Evolutionary conservation across 2,888 invertebrate species (phyloP), one percentile per base, ranked within the genome.

Genomic region (Drosophila putrida): DNA sequence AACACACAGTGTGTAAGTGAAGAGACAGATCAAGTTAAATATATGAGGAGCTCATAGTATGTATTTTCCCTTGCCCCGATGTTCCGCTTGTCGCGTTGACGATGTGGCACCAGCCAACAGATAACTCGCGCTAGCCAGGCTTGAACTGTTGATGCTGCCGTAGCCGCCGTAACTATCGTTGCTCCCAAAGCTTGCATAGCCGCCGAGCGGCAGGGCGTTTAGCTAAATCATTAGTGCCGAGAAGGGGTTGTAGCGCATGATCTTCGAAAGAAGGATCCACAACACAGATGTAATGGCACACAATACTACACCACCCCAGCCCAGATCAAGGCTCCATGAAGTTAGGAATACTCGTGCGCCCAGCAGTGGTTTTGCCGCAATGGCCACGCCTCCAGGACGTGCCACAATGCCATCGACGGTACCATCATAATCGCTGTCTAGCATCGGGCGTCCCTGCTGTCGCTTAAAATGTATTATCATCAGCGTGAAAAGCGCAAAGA

Each of bases 391-490:
- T 5, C 92, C 91, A 0, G 93, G 93, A n/a, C 91, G 81, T 10
- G 92, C 92, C n/a, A 96, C 93, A 13, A 96, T 95, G 0, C 96
- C 96, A 90, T 96, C 96, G 4, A 95, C 95, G 0, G 95, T 95
- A 66, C 95, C 95, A 90, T 95, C 95, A 10, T 93, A 93, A 10
- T 94, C 94, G 43, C 94, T 93, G 27, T 95, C 94, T 4, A 94
- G 90, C 27, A 94, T 94, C 3, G 95, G 95, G 43, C 94, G 94
- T 69, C 93, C 94, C 91, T 96, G 97, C 68, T 96, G 94, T 31
- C 97, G 94, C 91, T 98, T 98, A 93, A 97, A 97, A 93, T 98
- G 97, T 91, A 98, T 97, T 91, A 98, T 98, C 93, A 97, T 96
- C 68, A 98, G 93, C 0, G 98, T 97, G 93, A 98, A 98, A 79